phyloP scores from a whole-genome alignment of 2,888 invertebrate species.

The Eulithis prunata region DNA sequence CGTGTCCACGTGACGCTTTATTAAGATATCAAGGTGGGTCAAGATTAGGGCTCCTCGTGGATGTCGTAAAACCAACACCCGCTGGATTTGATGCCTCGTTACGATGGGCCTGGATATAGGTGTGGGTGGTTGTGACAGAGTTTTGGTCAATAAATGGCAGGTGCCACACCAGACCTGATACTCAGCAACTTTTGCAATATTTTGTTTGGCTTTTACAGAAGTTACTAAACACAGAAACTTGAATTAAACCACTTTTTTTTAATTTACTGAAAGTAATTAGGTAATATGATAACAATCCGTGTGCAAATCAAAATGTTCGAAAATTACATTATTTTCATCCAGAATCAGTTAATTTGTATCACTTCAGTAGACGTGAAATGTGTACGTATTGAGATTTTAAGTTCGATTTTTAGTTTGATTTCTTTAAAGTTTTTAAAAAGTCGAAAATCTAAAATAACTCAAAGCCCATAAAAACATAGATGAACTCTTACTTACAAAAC shows the following conservation, averaged over 20 bases:
- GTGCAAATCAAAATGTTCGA: too few relatives aligned
- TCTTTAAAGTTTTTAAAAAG: too few relatives aligned
- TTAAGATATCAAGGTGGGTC: slow-evolving; percentile 68
- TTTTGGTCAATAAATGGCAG: slow-evolving; percentile 21
- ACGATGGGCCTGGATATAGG: slow-evolving; percentile 8
- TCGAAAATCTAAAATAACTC: not conserved
- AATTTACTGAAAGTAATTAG: too few relatives aligned
- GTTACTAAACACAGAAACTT: too few relatives aligned
- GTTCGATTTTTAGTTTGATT: too few relatives aligned
- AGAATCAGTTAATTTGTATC: too few relatives aligned
- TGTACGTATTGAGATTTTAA: too few relatives aligned
- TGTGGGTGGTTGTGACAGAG: slow-evolving; percentile 14
- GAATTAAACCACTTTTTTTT: too few relatives aligned
- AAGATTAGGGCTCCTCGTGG: slow-evolving; percentile 57
- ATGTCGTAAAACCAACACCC: slow-evolving; percentile 68
- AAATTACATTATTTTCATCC: too few relatives aligned
- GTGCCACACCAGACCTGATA: slow-evolving; percentile 22
- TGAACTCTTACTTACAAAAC: not conserved
- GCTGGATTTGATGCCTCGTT: slow-evolving; percentile 53
- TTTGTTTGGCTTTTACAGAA: slow-evolving; percentile 1
- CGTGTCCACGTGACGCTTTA: slow-evolving; percentile 65
- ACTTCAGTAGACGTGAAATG: too few relatives aligned
- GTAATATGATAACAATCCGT: too few relatives aligned
- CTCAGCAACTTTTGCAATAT: slow-evolving; percentile 18
- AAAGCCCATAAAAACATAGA: not conserved